These are phyloP conservation scores for Aphyosemion australe DNA, from an alignment of 2,113 vertebrate species.

Conservation along the genomic window DNA sequence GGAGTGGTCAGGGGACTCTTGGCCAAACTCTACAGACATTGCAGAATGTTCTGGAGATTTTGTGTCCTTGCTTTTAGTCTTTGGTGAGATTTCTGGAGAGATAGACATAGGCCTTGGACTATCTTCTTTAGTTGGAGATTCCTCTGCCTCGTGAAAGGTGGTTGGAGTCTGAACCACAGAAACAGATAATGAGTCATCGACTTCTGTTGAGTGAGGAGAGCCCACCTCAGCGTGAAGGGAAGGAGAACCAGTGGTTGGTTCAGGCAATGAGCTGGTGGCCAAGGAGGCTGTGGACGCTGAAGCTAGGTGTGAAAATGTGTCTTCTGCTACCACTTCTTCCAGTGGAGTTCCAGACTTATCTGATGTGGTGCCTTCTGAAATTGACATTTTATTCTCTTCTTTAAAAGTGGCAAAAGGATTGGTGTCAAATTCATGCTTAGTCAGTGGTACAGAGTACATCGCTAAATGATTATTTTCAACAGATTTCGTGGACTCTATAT, in stretches of 20 bases:
- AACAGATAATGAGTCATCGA: slow-evolving; percentile 96
- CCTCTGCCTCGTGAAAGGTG: slow-evolving; percentile 91
- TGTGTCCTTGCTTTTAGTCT: slow-evolving; percentile 84
- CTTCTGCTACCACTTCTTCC: slow-evolving; percentile 93
- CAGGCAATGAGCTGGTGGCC: slow-evolving; percentile 93
- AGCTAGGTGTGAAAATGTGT: slow-evolving; percentile 94
- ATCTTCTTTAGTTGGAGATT: slow-evolving; percentile 92
- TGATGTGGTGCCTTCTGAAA: slow-evolving; percentile 95
- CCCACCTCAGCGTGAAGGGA: slow-evolving; percentile 95
- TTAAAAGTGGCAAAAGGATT: slow-evolving; percentile 84
- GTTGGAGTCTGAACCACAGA: slow-evolving; percentile 96
- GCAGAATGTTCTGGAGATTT: slow-evolving; percentile 90
- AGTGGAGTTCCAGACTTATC: slow-evolving; percentile 93
- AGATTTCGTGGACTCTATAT: slow-evolving; percentile 65
- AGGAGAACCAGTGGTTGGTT: slow-evolving; percentile 94
- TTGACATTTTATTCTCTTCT: slow-evolving; percentile 98
- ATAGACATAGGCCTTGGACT: slow-evolving; percentile 97
- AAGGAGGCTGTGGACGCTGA: slow-evolving; percentile 95
- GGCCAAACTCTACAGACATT: slow-evolving; percentile 88
- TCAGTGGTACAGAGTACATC: slow-evolving; percentile 49
- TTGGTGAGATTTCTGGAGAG: slow-evolving; percentile 93
- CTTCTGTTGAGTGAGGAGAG: slow-evolving; percentile 95
- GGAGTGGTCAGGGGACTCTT: slow-evolving; percentile 92
- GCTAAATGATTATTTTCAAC: slow-evolving; percentile 71
- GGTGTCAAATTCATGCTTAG: slow-evolving; percentile 80